These are phyloP conservation scores for Halichoerus grypus DNA, from an alignment of 2,113 vertebrate species.

Conservation along the genomic window DNA sequence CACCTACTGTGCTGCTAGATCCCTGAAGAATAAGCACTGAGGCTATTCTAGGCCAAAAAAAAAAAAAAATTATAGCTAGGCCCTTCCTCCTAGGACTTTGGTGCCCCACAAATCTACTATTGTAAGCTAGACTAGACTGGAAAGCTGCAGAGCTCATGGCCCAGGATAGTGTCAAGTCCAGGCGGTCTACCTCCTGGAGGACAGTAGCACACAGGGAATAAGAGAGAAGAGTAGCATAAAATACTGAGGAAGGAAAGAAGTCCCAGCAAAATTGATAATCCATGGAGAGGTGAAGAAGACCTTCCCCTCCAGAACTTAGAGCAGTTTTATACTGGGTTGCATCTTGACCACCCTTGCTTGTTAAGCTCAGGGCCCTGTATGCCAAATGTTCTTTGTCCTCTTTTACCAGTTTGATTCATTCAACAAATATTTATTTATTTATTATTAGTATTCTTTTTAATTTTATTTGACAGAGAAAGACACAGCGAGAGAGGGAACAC, in stretches of 20 bases:
- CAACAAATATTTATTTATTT: not conserved
- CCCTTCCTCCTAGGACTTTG: not conserved
- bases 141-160: not conserved
- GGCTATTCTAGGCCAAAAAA: not conserved
- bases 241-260: not conserved
- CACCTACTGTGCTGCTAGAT: not conserved
- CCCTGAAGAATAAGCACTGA: not conserved
- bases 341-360: not conserved
- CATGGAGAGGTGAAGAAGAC: not conserved
- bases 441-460: not conserved
- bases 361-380: not conserved
- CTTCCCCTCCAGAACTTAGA: not conserved
- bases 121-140: not conserved
- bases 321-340: not conserved
- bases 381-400: not conserved
- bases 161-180: not conserved
- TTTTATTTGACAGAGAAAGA: too few species aligned
- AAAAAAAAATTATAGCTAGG: too few species aligned
- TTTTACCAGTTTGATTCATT: not conserved
- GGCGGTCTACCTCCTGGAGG: not conserved
- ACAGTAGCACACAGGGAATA: not conserved
- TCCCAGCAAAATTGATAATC: not conserved
- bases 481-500: too few species aligned
- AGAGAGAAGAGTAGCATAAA: not conserved
- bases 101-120: not conserved